A percentile compares a stretch with the other conserved stretches of the same genome.
These are phyloP conservation scores for Agapostemon virescens DNA, from an alignment of 2,888 invertebrate genomes.

Conservation along the genomic window DNA sequence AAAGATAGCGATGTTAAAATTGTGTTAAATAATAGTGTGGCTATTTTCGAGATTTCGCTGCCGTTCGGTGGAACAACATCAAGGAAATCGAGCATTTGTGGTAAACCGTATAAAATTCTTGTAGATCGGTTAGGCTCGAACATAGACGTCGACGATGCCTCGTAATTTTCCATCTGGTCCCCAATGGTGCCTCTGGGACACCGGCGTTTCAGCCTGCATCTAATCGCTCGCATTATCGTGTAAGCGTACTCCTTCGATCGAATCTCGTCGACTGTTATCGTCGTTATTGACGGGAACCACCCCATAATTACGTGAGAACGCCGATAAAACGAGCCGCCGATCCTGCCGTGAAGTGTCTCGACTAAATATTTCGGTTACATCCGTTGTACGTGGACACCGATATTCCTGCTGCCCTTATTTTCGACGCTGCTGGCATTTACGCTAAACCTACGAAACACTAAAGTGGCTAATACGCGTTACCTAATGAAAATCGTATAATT, in stretches of 20 bases:
- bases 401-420: not conserved
- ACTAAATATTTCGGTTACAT: slow-evolving; percentile 34
- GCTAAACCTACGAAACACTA: no score
- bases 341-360: slow-evolving; percentile 12
- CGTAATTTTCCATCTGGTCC: slow-evolving; percentile 44
- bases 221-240: slow-evolving; percentile 56
- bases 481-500: no score
- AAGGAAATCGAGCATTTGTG: not conserved
- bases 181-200: slow-evolving; percentile 14
- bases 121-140: not conserved
- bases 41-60: not conserved
- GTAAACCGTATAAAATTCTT: not conserved
- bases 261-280: slow-evolving; percentile 52
- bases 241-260: slow-evolving; percentile 49
- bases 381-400: not conserved
- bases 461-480: no score
- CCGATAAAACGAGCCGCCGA: slow-evolving; percentile 34
- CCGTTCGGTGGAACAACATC: not conserved
- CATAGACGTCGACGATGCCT: not conserved
- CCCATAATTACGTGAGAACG: slow-evolving; percentile 46
- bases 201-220: slow-evolving; percentile 32
- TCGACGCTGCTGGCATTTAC: not conserved
- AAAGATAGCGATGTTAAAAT: no score
- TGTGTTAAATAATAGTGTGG: no score
- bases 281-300: slow-evolving; percentile 50